These are phyloP conservation scores for Deroplatys truncata DNA, from an alignment of 2,888 invertebrate genomes.

Conservation along the genomic window DNA sequence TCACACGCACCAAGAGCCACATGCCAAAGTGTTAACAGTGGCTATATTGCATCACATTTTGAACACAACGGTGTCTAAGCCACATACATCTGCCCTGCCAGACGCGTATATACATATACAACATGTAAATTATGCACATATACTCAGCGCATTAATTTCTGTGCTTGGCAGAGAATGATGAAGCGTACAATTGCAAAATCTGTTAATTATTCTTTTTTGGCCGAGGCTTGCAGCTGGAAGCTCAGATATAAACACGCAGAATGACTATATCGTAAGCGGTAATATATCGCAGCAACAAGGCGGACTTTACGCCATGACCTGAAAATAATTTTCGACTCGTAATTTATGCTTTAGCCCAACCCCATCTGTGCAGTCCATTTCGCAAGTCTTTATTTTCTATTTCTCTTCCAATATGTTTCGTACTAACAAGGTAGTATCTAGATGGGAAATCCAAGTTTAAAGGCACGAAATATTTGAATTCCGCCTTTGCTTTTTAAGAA, in stretches of 20 bases:
- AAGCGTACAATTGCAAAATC: not conserved
- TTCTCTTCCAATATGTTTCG: no score
- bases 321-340: no score
- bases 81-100: not conserved
- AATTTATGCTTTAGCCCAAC: no score
- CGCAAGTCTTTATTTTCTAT: no score
- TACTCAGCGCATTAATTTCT: not conserved
- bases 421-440: no score
- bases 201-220: not conserved
- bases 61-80: not conserved
- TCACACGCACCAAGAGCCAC: not conserved
- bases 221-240: not conserved
- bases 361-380: no score
- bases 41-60: not conserved
- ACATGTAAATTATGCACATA: not conserved
- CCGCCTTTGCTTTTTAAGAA: no score
- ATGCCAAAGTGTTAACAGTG: not conserved
- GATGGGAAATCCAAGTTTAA: no score
- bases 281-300: no score
- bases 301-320: no score
- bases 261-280: no score
- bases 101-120: not conserved
- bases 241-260: not conserved
- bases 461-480: no score
- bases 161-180: not conserved